These are phyloP conservation scores for Hyles vespertilio DNA, from an alignment of 1,140 invertebrate species.

Conservation along the genomic window DNA sequence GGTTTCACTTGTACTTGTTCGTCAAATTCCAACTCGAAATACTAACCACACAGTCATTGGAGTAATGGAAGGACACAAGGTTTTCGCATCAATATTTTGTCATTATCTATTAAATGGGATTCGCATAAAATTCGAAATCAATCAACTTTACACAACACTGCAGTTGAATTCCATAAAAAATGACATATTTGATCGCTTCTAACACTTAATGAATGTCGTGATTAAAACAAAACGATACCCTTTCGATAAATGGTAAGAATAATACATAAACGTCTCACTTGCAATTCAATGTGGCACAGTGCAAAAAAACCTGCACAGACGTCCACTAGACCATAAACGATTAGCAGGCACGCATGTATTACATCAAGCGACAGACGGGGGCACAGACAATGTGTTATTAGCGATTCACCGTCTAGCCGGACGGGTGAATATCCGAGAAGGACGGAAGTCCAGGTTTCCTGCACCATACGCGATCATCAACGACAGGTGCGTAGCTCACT, in stretches of 20 bases:
- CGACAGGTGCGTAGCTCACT: conserved; percentile 10
- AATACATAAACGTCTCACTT: not conserved
- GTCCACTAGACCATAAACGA: conserved; percentile 52
- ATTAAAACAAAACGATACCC: not conserved
- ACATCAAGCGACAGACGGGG: conserved; percentile 47
- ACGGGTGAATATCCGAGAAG: conserved; percentile 53
- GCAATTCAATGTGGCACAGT: conserved; percentile 5
- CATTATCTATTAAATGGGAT: too few species aligned
- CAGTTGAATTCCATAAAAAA: too few species aligned
- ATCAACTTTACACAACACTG: too few species aligned
- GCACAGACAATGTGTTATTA: conserved; percentile 42
- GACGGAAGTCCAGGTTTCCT: conserved; percentile 64
- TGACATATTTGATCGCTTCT: too few species aligned
- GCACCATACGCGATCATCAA: conserved; percentile 34
- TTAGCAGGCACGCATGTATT: conserved; percentile 45
- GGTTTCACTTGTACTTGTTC: too few species aligned
- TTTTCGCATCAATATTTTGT: too few species aligned
- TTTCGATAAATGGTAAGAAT: not conserved
- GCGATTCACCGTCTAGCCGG: conserved; percentile 57
- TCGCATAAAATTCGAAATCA: too few species aligned
- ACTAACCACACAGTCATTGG: too few species aligned
- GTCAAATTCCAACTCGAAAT: too few species aligned
- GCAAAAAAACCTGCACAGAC: conserved; percentile 30
- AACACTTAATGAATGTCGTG: too few species aligned
- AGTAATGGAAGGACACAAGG: too few species aligned